Evolutionary conservation across 2,113 vertebrate genomes (phyloP).

Genomic region (Ascaphus truei): DNA sequence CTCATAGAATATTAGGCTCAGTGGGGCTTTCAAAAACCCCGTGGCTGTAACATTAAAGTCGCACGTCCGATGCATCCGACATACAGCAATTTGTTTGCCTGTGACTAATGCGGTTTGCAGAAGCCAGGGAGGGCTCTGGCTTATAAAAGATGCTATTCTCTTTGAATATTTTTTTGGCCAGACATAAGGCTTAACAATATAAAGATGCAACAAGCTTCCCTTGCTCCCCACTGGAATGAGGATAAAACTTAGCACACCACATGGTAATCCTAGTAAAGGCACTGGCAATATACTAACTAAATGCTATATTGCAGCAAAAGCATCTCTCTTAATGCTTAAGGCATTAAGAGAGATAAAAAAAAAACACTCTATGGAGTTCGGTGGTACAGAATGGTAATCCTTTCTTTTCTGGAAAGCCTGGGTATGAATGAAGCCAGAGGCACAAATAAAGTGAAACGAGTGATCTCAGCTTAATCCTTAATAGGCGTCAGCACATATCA

Average conservation of each 20-base stretch:
- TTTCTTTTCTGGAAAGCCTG: constrained; percentile 55
- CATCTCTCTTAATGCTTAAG: constrained; percentile 50
- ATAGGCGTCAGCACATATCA: constrained; percentile 53
- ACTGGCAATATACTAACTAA: constrained; percentile 49
- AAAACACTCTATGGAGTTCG: constrained; percentile 51
- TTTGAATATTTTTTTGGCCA: constrained; percentile 39
- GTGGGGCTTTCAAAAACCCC: constrained; percentile 75
- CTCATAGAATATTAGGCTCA: constrained; percentile 77
- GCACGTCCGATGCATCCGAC: constrained; percentile 70
- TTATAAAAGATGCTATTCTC: constrained; percentile 39
- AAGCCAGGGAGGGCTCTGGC: constrained; percentile 36
- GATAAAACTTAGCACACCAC: constrained; percentile 59
- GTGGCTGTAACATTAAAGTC: constrained; percentile 72
- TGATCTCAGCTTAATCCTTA: constrained; percentile 60
- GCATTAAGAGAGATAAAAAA: constrained; percentile 64
- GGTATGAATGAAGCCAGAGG: constrained; percentile 59
- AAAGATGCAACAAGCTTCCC: constrained; percentile 42
- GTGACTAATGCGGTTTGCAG: constrained; percentile 57
- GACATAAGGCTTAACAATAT: constrained; percentile 43
- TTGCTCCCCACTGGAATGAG: constrained; percentile 50
- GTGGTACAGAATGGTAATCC: constrained; percentile 53
- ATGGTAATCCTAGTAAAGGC: constrained; percentile 62
- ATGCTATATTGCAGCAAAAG: constrained; percentile 41
- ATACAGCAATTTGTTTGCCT: constrained; percentile 72
- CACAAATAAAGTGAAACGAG: constrained; percentile 60